Conservation (phyloP, 2,888 invertebrate genomes). For the Miltochrista miniata region DNA sequence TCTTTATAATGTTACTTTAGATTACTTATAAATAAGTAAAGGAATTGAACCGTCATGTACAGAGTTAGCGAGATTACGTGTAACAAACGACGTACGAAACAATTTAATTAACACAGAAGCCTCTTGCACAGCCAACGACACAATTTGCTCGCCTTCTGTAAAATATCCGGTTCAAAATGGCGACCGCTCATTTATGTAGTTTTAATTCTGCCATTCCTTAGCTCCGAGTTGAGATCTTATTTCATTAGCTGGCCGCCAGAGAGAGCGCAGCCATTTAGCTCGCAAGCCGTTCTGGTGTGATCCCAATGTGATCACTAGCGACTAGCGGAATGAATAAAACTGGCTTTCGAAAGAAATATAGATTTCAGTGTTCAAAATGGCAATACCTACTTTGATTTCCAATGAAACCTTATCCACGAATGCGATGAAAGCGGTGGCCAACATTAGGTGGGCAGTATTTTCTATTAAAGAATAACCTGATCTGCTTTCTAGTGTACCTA, state of each 20-base stretch:
- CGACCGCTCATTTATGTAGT: slow-evolving; percentile 79
- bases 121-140: slow-evolving; percentile 18
- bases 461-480: no score
- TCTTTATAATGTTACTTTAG: no score
- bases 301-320: slow-evolving; percentile 17
- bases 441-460: no score
- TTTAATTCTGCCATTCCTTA: slow-evolving; percentile 83
- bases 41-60: background rate
- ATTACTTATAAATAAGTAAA: no score
- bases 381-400: no score
- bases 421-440: no score
- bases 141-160: slow-evolving; percentile 35
- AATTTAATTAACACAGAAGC: slow-evolving; percentile 11
- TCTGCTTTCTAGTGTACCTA: no score
- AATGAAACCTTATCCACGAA: no score
- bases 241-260: slow-evolving; percentile 79
- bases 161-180: slow-evolving; percentile 66
- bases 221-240: slow-evolving; percentile 76
- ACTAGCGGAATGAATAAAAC: background rate
- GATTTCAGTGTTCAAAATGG: no score
- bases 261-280: slow-evolving; percentile 74
- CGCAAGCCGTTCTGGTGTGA: slow-evolving; percentile 46
- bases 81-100: slow-evolving; percentile 8
- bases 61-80: slow-evolving; percentile 3
- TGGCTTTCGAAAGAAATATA: no score